Evolutionary conservation across 30 jellyfish, hydroid and myxozoan genomes (phyloP).

Genomic region (Chrysaora quinquecirrha): DNA sequence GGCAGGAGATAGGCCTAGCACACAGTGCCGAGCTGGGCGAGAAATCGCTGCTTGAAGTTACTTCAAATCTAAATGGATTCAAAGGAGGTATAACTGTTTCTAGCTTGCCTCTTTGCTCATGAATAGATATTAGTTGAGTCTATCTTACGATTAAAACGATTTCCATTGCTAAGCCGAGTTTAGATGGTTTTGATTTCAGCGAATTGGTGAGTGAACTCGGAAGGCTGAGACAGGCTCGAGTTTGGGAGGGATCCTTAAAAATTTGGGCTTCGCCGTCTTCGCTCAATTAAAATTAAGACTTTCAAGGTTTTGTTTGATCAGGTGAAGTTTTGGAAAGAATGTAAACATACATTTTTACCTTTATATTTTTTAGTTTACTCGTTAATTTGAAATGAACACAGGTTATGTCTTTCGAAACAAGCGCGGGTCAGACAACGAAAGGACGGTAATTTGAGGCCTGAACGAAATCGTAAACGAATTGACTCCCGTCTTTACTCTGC

Average conservation of each 20-base stretch:
- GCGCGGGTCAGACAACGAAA: not conserved
- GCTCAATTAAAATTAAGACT: not conserved
- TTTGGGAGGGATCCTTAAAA: not conserved
- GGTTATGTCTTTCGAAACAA: not conserved
- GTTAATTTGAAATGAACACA: not conserved
- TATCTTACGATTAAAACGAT: not conserved
- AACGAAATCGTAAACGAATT: too few species aligned
- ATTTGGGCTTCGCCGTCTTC: not conserved
- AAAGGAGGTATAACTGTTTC: conserved; percentile 47
- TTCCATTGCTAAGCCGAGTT: not conserved
- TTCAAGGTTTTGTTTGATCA: not conserved
- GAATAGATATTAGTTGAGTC: not conserved
- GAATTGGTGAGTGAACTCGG: not conserved
- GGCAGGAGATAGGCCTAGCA: conserved; percentile 84
- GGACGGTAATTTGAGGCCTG: not conserved
- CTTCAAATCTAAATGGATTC: conserved; percentile 40
- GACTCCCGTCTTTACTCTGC: not conserved
- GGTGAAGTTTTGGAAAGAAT: not conserved
- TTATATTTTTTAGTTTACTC: too few species aligned
- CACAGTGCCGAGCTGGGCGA: conserved; percentile 76
- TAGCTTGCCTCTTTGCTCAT: not conserved
- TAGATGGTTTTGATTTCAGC: not conserved
- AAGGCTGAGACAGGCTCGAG: not conserved
- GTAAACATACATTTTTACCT: too few species aligned
- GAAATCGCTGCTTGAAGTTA: conserved; percentile 63